Evolutionary conservation across 2,888 invertebrate genomes (phyloP).

Genomic region (Drosophila mayaguana): DNA sequence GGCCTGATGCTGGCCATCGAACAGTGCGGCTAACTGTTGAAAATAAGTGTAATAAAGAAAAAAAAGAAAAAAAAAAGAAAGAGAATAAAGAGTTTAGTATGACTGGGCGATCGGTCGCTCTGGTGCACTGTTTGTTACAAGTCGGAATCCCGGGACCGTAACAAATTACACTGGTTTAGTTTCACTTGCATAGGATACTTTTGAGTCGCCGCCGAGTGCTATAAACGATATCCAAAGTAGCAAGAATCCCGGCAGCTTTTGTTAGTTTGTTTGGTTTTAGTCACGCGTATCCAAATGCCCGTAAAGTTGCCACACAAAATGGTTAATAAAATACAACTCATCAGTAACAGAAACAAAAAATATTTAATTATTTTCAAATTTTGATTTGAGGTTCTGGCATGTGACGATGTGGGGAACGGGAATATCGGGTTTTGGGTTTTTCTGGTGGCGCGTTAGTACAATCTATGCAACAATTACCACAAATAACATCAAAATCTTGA

Average conservation of each 20-base stretch:
- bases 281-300: slow-evolving; percentile 59
- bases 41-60: slow-evolving; percentile 8
- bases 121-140: slow-evolving; percentile 54
- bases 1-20: slow-evolving; percentile 58
- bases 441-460: slow-evolving; percentile 31
- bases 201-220: slow-evolving; percentile 63
- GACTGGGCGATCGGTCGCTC: slow-evolving; percentile 20
- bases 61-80: neutral
- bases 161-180: slow-evolving; percentile 57
- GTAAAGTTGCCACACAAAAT: slow-evolving; percentile 60
- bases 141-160: slow-evolving; percentile 44
- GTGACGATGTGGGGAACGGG: slow-evolving; percentile 26
- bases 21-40: slow-evolving; percentile 75
- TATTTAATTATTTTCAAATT: slow-evolving; percentile 20
- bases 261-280: slow-evolving; percentile 56
- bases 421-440: slow-evolving; percentile 28
- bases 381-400: slow-evolving; percentile 28
- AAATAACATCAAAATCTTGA: slow-evolving; percentile 81
- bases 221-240: slow-evolving; percentile 74
- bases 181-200: slow-evolving; percentile 78
- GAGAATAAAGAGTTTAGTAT: slow-evolving; percentile 25
- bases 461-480: slow-evolving; percentile 82
- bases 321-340: slow-evolving; percentile 65
- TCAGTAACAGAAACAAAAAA: slow-evolving; percentile 53
- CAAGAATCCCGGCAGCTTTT: slow-evolving; percentile 74